Base-by-base conservation (phyloP, 2,113 vertebrate species). In the Mobula birostris region DNA sequence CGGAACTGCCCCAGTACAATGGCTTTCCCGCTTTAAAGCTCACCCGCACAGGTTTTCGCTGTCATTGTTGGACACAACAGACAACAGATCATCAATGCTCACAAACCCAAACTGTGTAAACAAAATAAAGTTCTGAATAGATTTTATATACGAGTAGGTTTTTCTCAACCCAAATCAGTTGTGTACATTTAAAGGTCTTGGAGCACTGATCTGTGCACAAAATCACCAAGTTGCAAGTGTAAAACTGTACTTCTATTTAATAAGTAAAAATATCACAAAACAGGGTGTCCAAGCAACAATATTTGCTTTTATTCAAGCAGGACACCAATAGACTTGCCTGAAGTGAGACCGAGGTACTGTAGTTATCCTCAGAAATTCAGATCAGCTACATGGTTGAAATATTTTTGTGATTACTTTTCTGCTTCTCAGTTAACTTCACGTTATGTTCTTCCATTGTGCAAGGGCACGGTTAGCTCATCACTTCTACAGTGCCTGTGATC, bases 401-500 rank as follows among this genome's bases (percentile, higher is more conserved):
- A 91, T 91, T 91, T 91, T 91, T 91, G 32, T 91, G 66, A 91
- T 91, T 17, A 90, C 14, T 63, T 90, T 61, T 88, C 85, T 85
- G 48, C 40, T 27, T 27, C 56, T 87, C 83, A 87, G 61, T 61
- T 61, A 61, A 61, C 21, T 61, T 61, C 56, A 61, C 9, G 58
- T 17, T 21, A 85, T 61, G 8, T 61, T 87, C 56, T 14, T 56
- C 48, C 3, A 63, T 12, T 24, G 17, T 29, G 11, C 14, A 24
- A 58, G 80, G 56, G 24, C 58, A 27, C 58, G 48, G 15, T 21
- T 82, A 61, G 58, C 61, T 63, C 48, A 87, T 87, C 83, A 61
- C 24, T 48, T 48, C 48, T 48, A 2, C 48, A 48, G 48, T 48
- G 48, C 48, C 48, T 48, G 48, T 48, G 48, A 48, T 48, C 48